Evolutionary conservation across 2,888 invertebrate species (phyloP).

Genomic region (Anoplius nigerrimus): DNA sequence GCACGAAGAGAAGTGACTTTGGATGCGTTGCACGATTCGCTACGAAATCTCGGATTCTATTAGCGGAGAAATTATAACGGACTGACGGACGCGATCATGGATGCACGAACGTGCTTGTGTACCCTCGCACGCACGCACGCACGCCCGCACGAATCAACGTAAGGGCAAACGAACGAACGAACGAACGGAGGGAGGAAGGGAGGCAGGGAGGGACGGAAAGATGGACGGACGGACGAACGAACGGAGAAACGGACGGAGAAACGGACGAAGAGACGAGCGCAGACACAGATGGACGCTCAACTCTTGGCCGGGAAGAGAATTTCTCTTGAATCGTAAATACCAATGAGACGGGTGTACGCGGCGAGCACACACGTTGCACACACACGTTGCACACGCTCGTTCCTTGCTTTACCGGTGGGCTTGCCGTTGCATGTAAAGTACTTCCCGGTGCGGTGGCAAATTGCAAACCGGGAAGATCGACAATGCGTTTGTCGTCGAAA

Average conservation of each 20-base stretch:
- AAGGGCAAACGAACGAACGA: too few relatives aligned
- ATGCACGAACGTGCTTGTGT: constrained; percentile 51
- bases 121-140: constrained; percentile 52
- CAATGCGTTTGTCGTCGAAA: not conserved
- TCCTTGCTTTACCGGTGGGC: constrained; percentile 35
- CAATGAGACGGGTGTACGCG: constrained; percentile 31
- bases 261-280: not conserved
- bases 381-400: not conserved
- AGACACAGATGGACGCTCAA: not conserved
- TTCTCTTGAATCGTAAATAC: constrained; percentile 70
- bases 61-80: constrained; percentile 75
- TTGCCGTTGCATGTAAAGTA: constrained; percentile 63
- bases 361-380: constrained; percentile 6
- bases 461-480: constrained; percentile 20
- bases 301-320: constrained; percentile 52
- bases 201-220: too few relatives aligned
- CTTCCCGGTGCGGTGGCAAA: constrained; percentile 63
- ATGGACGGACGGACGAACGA: too few relatives aligned
- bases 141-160: constrained; percentile 31
- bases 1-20: constrained; percentile 41
- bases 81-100: constrained; percentile 63
- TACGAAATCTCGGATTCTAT: constrained; percentile 74
- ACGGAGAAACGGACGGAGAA: too few relatives aligned
- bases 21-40: constrained; percentile 69
- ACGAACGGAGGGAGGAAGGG: too few relatives aligned